These are phyloP conservation scores for Druceiella hillmani DNA, from an alignment of 2,888 invertebrate species.

Conservation along the genomic window DNA sequence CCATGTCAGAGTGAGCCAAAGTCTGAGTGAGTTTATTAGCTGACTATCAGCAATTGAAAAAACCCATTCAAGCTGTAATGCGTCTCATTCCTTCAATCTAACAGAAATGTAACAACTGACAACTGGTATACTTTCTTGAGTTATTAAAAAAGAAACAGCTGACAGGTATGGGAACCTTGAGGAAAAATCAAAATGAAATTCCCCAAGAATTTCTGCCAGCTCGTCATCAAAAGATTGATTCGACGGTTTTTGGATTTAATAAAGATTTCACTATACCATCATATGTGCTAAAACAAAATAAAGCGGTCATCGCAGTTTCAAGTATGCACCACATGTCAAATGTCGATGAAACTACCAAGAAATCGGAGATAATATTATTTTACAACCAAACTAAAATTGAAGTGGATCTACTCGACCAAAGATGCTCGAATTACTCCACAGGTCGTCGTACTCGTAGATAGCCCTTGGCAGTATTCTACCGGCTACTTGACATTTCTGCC, in stretches of 20 bases:
- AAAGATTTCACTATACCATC: neutral
- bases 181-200: slow-evolving; percentile 12
- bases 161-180: slow-evolving; percentile 11
- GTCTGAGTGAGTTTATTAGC: too few species aligned
- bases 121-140: too few species aligned
- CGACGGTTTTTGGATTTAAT: neutral
- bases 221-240: too few species aligned
- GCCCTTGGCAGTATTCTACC: too few species aligned
- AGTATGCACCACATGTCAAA: slow-evolving; percentile 12
- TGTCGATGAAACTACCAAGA: slow-evolving; percentile 12
- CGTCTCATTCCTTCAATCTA: too few species aligned
- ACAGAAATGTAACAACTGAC: too few species aligned
- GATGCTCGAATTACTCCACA: slow-evolving; percentile 13
- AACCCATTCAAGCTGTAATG: too few species aligned
- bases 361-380: slow-evolving; percentile 15
- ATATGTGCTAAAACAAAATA: slow-evolving; percentile 15
- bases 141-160: too few species aligned
- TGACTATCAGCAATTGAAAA: too few species aligned
- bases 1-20: too few species aligned
- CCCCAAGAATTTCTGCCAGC: too few species aligned
- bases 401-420: slow-evolving; percentile 16
- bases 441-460: slow-evolving; percentile 13
- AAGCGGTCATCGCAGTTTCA: slow-evolving; percentile 14
- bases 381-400: slow-evolving; percentile 17
- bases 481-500: too few species aligned